Conservation (phyloP, 1,140 invertebrate genomes). For the Habropoda laboriosa region DNA sequence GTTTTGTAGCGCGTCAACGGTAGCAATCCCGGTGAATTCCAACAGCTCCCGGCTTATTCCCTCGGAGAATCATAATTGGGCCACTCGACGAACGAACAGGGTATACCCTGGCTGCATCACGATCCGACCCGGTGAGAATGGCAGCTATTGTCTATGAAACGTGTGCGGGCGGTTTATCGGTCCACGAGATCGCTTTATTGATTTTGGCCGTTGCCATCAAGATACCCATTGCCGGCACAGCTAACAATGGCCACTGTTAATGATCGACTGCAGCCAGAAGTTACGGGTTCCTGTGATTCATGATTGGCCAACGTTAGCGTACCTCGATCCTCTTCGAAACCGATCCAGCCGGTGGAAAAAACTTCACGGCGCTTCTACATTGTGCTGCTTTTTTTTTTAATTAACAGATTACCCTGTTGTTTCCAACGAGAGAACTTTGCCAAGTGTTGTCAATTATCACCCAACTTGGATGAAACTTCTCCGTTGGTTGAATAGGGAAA, state of each 20-base stretch:
- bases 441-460: constrained; percentile 20
- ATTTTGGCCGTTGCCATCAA: constrained; percentile 72
- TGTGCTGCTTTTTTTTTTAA: not conserved
- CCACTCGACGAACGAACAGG: not conserved
- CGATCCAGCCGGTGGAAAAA: not conserved
- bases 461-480: not conserved
- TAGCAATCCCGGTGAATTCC: not conserved
- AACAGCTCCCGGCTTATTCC: not conserved
- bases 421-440: not conserved
- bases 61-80: constrained; percentile 23
- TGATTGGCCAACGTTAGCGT: constrained; percentile 7
- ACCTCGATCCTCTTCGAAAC: not conserved
- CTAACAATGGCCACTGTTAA: constrained; percentile 68
- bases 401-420: not conserved
- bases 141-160: constrained; percentile 63
- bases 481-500: too few species aligned
- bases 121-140: constrained; percentile 34
- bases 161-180: constrained; percentile 54
- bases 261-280: constrained; percentile 44
- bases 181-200: constrained; percentile 66
- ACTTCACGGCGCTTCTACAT: not conserved
- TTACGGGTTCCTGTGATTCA: constrained; percentile 9
- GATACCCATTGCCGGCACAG: constrained; percentile 57
- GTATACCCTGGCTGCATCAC: constrained; percentile 14
- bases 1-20: not conserved